A percentile compares a stretch with the other conserved stretches of the same genome.
These are phyloP conservation scores for Meloe dianella DNA, from an alignment of 2,888 invertebrate species.

Conservation along the genomic window DNA sequence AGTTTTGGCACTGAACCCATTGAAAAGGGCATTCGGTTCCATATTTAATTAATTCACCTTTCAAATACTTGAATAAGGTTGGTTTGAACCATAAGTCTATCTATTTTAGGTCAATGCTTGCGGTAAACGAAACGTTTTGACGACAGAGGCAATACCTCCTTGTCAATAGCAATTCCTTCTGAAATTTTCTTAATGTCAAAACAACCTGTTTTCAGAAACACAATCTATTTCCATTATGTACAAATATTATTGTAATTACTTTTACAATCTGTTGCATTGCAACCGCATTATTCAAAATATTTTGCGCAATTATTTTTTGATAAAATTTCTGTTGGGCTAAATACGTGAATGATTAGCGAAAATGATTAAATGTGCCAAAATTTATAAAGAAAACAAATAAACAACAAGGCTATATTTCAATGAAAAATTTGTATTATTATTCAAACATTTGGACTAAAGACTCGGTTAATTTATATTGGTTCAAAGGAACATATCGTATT, in stretches of 20 bases:
- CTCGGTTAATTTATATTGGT: background rate
- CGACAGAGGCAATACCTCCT: background rate
- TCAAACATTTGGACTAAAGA: background rate
- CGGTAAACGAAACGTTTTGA: background rate
- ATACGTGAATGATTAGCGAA: too few species aligned
- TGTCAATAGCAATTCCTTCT: background rate
- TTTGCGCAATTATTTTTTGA: background rate
- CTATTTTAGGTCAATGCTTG: background rate
- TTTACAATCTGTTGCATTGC: background rate
- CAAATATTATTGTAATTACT: background rate
- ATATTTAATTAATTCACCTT: too few species aligned
- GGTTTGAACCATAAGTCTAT: too few species aligned
- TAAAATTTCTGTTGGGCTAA: background rate
- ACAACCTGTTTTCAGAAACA: background rate
- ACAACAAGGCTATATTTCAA: background rate
- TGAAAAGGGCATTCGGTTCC: background rate
- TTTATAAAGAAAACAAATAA: background rate
- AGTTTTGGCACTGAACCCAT: background rate
- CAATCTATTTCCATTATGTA: background rate
- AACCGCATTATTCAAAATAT: background rate
- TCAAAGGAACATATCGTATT: background rate
- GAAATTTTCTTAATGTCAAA: background rate
- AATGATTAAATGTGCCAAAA: conserved; percentile 6
- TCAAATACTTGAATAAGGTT: too few species aligned
- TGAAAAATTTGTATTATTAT: conserved; percentile 1